Evolutionary conservation across 2,797 vertebrate species (phyloP), one percentile per base, ranked within the genome.

Genomic region (Clarias fuscus): DNA sequence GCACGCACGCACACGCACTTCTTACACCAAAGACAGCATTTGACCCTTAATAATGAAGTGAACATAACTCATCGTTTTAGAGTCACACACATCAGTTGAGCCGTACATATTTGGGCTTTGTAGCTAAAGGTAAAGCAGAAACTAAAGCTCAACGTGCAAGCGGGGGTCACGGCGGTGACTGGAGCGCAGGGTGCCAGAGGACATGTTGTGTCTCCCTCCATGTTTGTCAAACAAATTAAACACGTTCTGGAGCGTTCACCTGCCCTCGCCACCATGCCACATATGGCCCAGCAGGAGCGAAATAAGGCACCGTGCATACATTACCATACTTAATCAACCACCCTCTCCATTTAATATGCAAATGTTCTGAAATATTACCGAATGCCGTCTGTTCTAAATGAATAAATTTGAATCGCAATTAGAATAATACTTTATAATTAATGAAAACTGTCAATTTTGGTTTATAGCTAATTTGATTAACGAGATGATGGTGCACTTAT

Each of bases 201-300:
- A 96, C 94, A 92, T 89, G 94, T 89, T 94, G 95, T 94, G 95
- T 89, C 95, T 96, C 94, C 95, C 91, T 92, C 94, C 92, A 93
- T 95, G 95, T 98, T 97, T 97, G 97, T 97, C 97, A 97, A 97
- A 97, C 97, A 98, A 97, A 98, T 98, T 97, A 98, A 97, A 96
- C 94, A 94, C 95, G 94, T 96, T 96, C 95, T 94, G 95, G 94
- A 91, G 96, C 96, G 96, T 96, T 98, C 96, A 98, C 97, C 97
- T 98, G 97, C 96, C 95, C 93, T 94, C 96, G 96, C 89, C 95
- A 96, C 96, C 96, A 95, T 92, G 94, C 94, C 95, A 93, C 96
- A 97, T 97, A 97, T 97, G 96, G 96, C 96, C 95, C 89, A 86
- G 86, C 89, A 89, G 86, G 83, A 89, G 86, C 85, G 96, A 97